A percentile compares a stretch with the other conserved stretches of the same genome.
Conservation (phyloP, 2,113 vertebrate species). For the Pteropus alecto region DNA sequence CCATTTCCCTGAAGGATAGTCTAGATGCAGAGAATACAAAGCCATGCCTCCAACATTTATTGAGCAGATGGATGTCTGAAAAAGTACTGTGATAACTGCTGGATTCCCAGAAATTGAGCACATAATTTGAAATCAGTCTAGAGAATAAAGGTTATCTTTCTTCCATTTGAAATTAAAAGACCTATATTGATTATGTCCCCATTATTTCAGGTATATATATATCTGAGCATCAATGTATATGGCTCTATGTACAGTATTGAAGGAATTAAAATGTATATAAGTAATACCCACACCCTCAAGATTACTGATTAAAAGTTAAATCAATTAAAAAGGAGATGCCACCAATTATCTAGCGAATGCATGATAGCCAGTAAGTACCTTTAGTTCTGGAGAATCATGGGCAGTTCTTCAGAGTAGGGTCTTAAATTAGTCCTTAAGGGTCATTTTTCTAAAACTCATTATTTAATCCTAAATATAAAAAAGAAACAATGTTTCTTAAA, state of each 20-base stretch:
- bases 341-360: not conserved
- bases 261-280: not conserved
- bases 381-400: not conserved
- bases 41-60: not conserved
- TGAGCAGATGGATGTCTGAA: not conserved
- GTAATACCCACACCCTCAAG: not conserved
- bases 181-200: not conserved
- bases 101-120: not conserved
- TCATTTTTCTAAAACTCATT: constrained; percentile 6
- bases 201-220: not conserved
- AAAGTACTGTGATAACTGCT: not conserved
- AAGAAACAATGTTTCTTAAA: not conserved
- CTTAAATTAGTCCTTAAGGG: not conserved
- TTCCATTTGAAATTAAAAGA: not conserved
- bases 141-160: not conserved
- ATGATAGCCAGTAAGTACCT: not conserved
- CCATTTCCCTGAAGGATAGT: not conserved
- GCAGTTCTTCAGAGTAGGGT: not conserved
- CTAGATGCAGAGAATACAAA: not conserved
- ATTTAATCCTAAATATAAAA: not conserved
- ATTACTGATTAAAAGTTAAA: constrained; percentile 7
- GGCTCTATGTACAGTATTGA: not conserved
- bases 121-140: not conserved
- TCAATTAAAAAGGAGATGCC: not conserved
- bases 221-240: not conserved